These are phyloP conservation scores for Molossus molossus DNA, from an alignment of 2,797 vertebrate species.

Conservation along the genomic window DNA sequence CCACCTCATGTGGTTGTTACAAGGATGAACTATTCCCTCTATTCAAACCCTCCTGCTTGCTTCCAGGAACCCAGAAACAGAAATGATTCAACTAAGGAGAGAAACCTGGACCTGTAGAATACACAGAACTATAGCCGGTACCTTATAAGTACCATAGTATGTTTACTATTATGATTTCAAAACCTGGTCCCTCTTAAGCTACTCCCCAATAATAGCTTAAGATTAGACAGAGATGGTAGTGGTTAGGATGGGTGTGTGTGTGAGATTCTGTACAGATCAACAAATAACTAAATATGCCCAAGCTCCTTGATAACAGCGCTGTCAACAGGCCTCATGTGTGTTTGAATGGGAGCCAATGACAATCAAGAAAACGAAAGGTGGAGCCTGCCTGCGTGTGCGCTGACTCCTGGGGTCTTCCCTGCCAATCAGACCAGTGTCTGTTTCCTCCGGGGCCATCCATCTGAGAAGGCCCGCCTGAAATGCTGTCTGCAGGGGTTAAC, in stretches of 20 bases:
- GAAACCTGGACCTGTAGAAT: neutral
- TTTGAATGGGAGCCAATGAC: neutral
- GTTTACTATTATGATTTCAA: neutral
- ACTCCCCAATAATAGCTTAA: neutral
- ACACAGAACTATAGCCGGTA: fast-evolving
- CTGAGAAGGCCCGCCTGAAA: neutral
- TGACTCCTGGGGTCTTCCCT: neutral
- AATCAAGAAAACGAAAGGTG: neutral
- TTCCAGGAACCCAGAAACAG: neutral
- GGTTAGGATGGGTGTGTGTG: neutral
- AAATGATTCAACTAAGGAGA: neutral
- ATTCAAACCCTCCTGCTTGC: neutral
- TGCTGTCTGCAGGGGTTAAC: neutral
- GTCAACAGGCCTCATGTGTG: neutral
- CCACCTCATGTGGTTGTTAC: neutral
- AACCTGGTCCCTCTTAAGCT: neutral
- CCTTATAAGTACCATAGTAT: fast-evolving
- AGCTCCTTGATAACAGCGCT: neutral
- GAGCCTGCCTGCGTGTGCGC: neutral
- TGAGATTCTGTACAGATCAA: neutral
- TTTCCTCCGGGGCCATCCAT: neutral
- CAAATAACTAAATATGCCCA: neutral
- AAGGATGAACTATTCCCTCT: neutral
- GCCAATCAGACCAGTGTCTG: fast-evolving
- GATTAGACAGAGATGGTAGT: fast-evolving